A percentile compares a stretch with the other conserved stretches of the same genome.
phyloP scores from a whole-genome alignment of 2,797 vertebrate species.

The Gymnocypris eckloni region DNA sequence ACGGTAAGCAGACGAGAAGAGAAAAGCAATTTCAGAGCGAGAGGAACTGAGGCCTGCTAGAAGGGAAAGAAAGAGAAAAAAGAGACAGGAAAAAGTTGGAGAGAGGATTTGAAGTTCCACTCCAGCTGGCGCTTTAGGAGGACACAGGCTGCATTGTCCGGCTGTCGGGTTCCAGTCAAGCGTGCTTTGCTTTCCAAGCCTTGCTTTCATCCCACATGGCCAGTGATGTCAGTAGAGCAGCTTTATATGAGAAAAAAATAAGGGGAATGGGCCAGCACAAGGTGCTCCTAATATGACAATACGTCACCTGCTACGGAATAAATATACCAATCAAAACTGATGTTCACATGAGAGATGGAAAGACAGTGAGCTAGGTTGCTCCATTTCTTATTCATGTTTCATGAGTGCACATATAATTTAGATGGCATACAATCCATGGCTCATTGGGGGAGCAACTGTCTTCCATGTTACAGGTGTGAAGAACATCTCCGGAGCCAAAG shows the following conservation, averaged over 20 bases:
- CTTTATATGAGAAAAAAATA: conserved; percentile 32
- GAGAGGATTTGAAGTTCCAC: conserved; percentile 64
- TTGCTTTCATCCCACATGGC: conserved; percentile 57
- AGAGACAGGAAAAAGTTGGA: conserved; percentile 55
- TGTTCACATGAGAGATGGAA: conserved; percentile 16
- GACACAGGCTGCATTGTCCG: conserved; percentile 69
- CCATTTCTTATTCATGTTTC: conserved; percentile 53
- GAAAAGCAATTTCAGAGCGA: conserved; percentile 49
- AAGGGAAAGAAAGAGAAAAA: conserved; percentile 16
- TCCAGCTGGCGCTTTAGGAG: conserved; percentile 66
- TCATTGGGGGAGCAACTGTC: conserved; percentile 52
- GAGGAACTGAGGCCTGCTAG: conserved; percentile 49
- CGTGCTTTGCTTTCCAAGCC: conserved; percentile 56
- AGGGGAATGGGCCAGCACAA: conserved; percentile 7
- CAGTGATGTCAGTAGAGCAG: conserved; percentile 61
- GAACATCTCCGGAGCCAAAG: conserved; percentile 25
- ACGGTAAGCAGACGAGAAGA: conserved; percentile 43
- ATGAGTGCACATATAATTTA: conserved; percentile 51
- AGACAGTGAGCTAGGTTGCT: not conserved
- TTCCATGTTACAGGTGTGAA: conserved; percentile 37
- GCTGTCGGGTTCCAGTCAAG: conserved; percentile 62
- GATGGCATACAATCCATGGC: conserved; percentile 51
- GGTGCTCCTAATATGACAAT: conserved; percentile 33
- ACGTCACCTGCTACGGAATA: conserved; percentile 7
- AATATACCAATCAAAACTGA: not conserved